phyloP scores from a whole-genome alignment of 1,140 invertebrate species.

The Temnothorax longispinosus region DNA sequence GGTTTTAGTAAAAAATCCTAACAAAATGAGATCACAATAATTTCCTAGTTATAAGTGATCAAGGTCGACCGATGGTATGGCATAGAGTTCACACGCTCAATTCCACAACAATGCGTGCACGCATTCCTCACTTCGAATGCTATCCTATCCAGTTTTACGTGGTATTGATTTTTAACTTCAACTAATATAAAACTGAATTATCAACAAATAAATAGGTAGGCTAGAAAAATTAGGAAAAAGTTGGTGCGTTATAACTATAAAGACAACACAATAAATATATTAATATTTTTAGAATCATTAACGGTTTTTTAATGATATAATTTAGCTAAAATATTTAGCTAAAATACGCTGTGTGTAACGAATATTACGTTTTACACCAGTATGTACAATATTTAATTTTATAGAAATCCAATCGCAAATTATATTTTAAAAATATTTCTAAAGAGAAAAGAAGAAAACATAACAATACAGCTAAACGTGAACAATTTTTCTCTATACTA shows the following conservation, averaged over 20 bases:
- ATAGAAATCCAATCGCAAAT: background rate
- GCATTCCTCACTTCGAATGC: background rate
- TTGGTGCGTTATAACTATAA: background rate
- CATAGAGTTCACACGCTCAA: background rate
- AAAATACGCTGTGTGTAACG: background rate
- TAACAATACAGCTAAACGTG: background rate
- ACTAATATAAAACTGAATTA: background rate
- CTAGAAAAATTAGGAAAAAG: background rate
- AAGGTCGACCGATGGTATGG: background rate
- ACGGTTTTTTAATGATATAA: background rate
- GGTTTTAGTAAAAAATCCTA: too few relatives aligned
- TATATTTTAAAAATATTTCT: background rate
- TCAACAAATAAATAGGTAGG: background rate
- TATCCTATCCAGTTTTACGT: background rate
- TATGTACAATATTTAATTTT: background rate
- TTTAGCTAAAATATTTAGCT: background rate
- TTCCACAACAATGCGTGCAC: background rate
- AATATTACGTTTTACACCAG: background rate
- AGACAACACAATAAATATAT: background rate
- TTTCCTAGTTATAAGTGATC: background rate
- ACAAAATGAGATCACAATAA: background rate
- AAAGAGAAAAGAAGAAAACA: background rate
- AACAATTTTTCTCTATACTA: background rate
- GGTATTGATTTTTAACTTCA: background rate
- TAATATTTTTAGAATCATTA: background rate